Evolutionary conservation across 2,797 vertebrate genomes (phyloP), one percentile per base, ranked within the genome.

Genomic region (Melanogrammus aeglefinus): DNA sequence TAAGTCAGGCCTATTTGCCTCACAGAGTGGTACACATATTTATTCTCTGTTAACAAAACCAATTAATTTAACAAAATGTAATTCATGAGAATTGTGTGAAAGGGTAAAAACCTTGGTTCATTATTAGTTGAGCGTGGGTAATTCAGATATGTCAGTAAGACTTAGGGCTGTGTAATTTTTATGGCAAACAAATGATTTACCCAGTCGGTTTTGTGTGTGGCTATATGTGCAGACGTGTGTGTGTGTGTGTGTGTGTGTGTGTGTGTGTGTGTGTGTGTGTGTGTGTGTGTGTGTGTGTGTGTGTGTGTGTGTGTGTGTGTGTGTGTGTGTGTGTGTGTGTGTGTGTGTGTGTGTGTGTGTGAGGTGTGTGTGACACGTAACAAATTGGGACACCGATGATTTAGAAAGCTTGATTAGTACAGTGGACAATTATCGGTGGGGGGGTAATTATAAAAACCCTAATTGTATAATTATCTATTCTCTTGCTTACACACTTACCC

Each of bases 231-330:
- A 6, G 16, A 57, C 3, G 73, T 51, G 24, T 72, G 71, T 69
- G 38, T 16, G 79, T 78, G 69, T 47, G 75, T 74, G 74, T 70
- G 21, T 51, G 75, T 74, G 74, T 70, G 21, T 44, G 24, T 18
- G 24, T 57, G 66, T 39, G 2, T 27, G 39, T 27, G 39, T 41
- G n/a, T 27, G n/a, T 21, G 3, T 72, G 13, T 13, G 31, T 9
- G 77, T 77, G 63, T 39, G 5, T 4, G 6, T 27, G 9, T 27
- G 39, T 27, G 39, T 41, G 24, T 29, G 39, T 57, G 13, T 73
- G 33, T 31, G 35, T 18, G 79, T 76, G 70, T 39, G 73, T 4
- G n/a, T 63, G 12, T 7, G 70, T 33, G 70, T 24, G 73, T 4
- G n/a, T 70, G 12, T 7, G 70, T 33, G 70, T n/a, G 3, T n/a